Conservation (phyloP, 2,797 vertebrate species). For the Sciurus carolinensis region DNA sequence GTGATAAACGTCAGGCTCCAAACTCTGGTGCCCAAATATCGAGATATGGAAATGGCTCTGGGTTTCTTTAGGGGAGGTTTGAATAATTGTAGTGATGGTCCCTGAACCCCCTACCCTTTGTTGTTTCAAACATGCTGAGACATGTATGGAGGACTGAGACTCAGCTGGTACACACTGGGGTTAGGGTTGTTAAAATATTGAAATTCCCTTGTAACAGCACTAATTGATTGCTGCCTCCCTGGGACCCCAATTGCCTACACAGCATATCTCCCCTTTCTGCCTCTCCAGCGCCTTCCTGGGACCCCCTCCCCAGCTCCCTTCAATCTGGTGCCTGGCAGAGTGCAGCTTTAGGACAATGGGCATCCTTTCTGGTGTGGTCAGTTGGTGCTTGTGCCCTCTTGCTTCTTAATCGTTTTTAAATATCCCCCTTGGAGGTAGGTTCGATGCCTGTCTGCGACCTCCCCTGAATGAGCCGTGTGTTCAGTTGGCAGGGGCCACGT, state of each 20-base stretch:
- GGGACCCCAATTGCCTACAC: not conserved
- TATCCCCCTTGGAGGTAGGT: not conserved
- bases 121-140: not conserved
- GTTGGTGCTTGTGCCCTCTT: fast-evolving
- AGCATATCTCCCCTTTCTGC: not conserved
- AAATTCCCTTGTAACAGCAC: not conserved
- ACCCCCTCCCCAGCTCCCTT: no score
- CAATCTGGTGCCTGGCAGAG: not conserved
- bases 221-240: not conserved
- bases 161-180: not conserved
- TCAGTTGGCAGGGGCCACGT: conserved; percentile 96
- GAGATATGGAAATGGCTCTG: not conserved
- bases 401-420: not conserved
- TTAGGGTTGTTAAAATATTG: not conserved
- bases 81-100: not conserved
- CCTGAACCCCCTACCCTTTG: not conserved
- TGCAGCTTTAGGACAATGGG: not conserved
- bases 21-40: not conserved
- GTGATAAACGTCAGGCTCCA: conserved; percentile 15
- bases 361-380: not conserved
- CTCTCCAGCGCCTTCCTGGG: not conserved
- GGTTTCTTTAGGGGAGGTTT: not conserved
- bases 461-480: not conserved
- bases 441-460: not conserved
- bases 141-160: not conserved